Conservation (phyloP, 2,797 vertebrate genomes). For the Aldrovandia affinis region DNA sequence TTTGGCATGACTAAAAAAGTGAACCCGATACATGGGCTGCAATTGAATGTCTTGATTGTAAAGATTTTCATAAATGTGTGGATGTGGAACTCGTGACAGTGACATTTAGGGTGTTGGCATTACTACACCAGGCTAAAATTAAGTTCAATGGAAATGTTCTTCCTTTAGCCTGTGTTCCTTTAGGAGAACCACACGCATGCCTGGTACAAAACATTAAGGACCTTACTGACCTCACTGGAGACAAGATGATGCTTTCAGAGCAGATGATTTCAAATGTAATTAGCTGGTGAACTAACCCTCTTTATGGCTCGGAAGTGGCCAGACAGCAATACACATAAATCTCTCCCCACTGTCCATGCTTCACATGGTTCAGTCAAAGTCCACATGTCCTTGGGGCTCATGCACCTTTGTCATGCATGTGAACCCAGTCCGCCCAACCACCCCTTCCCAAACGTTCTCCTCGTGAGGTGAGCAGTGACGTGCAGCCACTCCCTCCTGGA, state of each 20-base stretch:
- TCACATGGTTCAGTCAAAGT: background rate
- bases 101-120: background rate
- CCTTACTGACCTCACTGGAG: background rate
- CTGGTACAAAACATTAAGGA: background rate
- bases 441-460: no score
- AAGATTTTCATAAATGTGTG: no score
- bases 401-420: background rate
- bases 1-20: no score
- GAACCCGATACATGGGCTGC: no score
- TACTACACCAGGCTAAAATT: background rate
- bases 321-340: slow-evolving; percentile 4
- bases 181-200: background rate
- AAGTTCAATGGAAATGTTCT: background rate
- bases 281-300: slow-evolving; percentile 15
- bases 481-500: background rate
- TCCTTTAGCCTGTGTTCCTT: background rate
- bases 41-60: no score
- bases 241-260: background rate
- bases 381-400: background rate
- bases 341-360: background rate
- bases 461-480: background rate
- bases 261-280: background rate
- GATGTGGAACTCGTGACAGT: no score
- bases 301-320: background rate
- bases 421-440: no score